Conservation (phyloP, 2,888 invertebrate species). For the Chaetoderma sp. region DNA sequence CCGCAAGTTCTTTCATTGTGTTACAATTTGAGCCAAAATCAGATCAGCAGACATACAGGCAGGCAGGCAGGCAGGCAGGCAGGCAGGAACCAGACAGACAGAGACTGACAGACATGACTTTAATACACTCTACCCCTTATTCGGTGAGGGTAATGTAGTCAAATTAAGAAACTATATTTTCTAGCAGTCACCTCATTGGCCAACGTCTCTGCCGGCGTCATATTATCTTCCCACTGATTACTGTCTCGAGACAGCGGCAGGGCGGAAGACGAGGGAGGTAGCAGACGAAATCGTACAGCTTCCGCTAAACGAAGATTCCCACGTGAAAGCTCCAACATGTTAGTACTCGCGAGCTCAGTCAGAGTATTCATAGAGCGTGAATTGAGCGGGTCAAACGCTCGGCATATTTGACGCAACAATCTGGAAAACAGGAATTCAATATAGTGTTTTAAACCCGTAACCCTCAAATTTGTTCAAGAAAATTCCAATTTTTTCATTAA, state of each 20-base stretch:
- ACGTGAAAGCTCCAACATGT: slow-evolving; percentile 76
- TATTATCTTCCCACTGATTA: slow-evolving; percentile 44
- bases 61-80: too few relatives aligned
- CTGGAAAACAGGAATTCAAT: slow-evolving; percentile 56
- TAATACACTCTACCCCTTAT: too few relatives aligned
- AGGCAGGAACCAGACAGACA: too few relatives aligned
- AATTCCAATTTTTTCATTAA: too few relatives aligned
- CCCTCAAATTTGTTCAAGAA: too few relatives aligned
- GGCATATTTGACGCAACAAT: slow-evolving; percentile 71
- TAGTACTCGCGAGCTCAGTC: slow-evolving; percentile 45
- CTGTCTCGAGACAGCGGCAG: slow-evolving; percentile 41
- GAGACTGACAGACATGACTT: too few relatives aligned
- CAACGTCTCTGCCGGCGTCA: slow-evolving; percentile 59
- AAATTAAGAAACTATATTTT: background rate
- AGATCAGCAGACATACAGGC: too few relatives aligned
- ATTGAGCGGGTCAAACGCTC: slow-evolving; percentile 72
- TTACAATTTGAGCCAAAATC: too few relatives aligned
- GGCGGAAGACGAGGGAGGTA: slow-evolving; percentile 64
- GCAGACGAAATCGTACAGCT: slow-evolving; percentile 72
- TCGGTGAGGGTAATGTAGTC: background rate
- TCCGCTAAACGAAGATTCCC: slow-evolving; percentile 77
- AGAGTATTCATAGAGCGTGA: slow-evolving; percentile 40
- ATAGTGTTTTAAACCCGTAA: too few relatives aligned
- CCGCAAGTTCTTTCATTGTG: too few relatives aligned
- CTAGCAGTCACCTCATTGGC: slow-evolving; percentile 62